Conservation (phyloP, 2,797 vertebrate species). For the Hippocampus kuda region DNA sequence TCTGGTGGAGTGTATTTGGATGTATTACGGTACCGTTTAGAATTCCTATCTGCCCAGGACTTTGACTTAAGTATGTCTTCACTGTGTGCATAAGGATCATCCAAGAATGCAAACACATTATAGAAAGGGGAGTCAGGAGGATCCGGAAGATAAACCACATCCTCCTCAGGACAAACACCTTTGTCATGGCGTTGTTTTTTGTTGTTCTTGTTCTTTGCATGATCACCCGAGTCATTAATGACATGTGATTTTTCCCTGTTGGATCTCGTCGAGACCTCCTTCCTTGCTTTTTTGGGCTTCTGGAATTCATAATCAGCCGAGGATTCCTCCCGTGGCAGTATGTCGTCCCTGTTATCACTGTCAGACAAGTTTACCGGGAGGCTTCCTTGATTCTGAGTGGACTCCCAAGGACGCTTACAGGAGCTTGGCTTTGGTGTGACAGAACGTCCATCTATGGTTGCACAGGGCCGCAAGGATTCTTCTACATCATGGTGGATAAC, state of each 20-base stretch:
- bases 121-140: background rate
- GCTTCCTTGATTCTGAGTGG: constrained; percentile 11
- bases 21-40: constrained; percentile 13
- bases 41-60: constrained; percentile 6
- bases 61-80: background rate
- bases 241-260: constrained; percentile 24
- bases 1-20: background rate
- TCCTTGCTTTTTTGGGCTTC: constrained; percentile 45
- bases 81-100: background rate
- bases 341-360: background rate
- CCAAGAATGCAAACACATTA: background rate
- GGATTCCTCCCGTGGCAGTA: background rate
- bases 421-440: constrained; percentile 6
- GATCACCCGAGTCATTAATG: constrained; percentile 4
- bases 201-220: constrained; percentile 20
- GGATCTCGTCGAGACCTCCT: constrained; percentile 6
- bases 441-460: too few species aligned
- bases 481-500: constrained; percentile 14
- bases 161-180: background rate
- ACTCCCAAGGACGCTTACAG: constrained; percentile 31
- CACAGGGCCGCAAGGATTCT: background rate
- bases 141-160: accelerated
- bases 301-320: constrained; percentile 1
- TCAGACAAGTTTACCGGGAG: background rate
- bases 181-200: constrained; percentile 1